A percentile compares a stretch with the other conserved stretches of the same genome.
phyloP scores from a whole-genome alignment of 2,888 invertebrate genomes.

The Gibbula magus region DNA sequence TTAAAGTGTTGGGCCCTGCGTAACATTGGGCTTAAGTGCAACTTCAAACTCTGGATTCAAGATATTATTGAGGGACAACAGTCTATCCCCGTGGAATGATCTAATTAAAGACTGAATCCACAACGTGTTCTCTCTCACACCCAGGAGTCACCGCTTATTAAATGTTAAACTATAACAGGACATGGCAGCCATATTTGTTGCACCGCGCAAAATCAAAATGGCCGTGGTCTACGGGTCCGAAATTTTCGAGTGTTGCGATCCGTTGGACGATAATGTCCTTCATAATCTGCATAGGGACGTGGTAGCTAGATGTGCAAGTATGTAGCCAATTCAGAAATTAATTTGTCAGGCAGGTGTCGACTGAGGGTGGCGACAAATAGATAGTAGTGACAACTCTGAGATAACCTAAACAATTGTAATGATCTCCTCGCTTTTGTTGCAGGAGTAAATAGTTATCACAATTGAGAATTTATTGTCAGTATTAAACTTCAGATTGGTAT shows the following conservation, averaged over 20 bases:
- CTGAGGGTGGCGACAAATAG: neutral
- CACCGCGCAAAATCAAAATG: conserved; percentile 4
- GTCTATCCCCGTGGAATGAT: neutral
- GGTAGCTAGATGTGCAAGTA: conserved; percentile 1
- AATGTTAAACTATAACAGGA: no score
- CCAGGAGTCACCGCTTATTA: neutral
- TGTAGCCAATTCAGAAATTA: neutral
- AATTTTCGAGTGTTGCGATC: neutral
- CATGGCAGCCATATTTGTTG: neutral
- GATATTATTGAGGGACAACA: neutral
- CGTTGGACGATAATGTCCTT: neutral
- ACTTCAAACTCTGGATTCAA: no score
- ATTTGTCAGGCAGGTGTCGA: neutral
- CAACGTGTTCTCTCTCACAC: neutral
- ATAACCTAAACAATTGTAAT: neutral
- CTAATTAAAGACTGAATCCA: neutral
- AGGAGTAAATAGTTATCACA: neutral
- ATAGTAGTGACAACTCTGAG: neutral
- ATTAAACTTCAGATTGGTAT: no score
- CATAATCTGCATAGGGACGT: neutral
- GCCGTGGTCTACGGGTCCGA: neutral
- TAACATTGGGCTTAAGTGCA: no score
- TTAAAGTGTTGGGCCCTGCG: no score
- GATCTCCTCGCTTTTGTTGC: neutral
- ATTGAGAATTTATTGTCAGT: neutral